Conservation (phyloP, 2,113 vertebrate genomes). For the Dasyprocta punctata region DNA sequence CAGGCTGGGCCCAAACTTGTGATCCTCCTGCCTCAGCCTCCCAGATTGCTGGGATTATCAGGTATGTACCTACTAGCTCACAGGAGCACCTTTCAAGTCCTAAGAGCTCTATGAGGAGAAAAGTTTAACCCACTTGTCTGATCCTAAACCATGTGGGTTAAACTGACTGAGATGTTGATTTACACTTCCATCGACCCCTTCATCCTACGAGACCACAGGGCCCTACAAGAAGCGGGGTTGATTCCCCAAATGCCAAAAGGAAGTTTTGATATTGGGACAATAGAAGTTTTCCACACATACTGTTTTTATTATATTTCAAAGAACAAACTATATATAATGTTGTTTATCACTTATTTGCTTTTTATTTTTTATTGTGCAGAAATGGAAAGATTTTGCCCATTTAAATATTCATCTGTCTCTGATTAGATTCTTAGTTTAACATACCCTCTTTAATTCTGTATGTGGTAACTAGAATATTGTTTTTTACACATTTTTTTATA, state of each 20-base stretch:
- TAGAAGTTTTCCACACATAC: not conserved
- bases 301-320: slow-evolving; percentile 1
- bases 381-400: not conserved
- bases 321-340: not conserved
- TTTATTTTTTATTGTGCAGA: not conserved
- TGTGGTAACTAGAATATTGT: not conserved
- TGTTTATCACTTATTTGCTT: not conserved
- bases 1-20: not conserved
- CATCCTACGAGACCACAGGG: not conserved
- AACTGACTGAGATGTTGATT: not conserved
- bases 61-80: not conserved
- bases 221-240: not conserved
- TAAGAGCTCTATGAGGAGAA: not conserved
- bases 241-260: not conserved
- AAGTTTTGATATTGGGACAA: not conserved
- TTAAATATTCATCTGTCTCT: not conserved
- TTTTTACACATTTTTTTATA: not conserved
- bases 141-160: not conserved
- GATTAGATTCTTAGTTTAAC: slow-evolving; percentile 10
- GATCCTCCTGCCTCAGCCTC: not conserved
- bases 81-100: not conserved
- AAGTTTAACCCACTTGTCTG: not conserved
- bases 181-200: not conserved
- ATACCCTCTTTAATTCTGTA: not conserved
- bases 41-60: not conserved